phyloP scores from a whole-genome alignment of 2,888 invertebrate genomes.

The Pristionchus exspectatus region DNA sequence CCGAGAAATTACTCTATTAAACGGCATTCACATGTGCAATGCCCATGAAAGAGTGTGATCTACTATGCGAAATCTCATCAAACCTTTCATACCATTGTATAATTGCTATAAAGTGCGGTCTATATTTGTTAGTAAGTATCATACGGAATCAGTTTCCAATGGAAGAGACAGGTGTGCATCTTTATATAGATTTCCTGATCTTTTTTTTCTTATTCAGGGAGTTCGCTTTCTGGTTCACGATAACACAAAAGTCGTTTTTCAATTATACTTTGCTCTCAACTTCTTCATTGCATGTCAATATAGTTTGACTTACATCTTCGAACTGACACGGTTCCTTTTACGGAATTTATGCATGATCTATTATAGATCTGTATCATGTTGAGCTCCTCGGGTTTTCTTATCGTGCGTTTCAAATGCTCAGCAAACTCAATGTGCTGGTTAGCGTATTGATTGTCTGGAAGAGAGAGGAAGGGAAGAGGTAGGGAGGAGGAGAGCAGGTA shows the following conservation, averaged over 20 bases:
- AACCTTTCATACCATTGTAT: neutral
- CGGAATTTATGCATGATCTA: too few species aligned
- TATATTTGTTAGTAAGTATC: too few species aligned
- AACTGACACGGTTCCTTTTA: neutral
- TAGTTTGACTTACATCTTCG: neutral
- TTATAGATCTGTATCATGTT: too few species aligned
- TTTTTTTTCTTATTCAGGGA: neutral
- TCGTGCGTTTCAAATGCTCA: neutral
- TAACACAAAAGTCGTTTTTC: neutral
- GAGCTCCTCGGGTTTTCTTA: too few species aligned
- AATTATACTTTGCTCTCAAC: neutral
- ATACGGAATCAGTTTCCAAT: too few species aligned
- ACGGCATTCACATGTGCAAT: neutral
- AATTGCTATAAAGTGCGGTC: neutral
- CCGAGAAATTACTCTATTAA: too few species aligned
- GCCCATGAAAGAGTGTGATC: neutral
- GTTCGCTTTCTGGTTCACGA: neutral
- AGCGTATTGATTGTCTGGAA: too few species aligned
- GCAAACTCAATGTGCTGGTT: too few species aligned
- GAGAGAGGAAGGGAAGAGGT: too few species aligned
- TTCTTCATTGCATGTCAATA: neutral
- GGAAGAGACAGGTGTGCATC: neutral
- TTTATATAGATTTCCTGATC: neutral
- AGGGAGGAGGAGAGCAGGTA: too few species aligned
- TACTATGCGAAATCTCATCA: neutral